Evolutionary conservation across 2,797 vertebrate species (phyloP).

Genomic region (Hypotaenidia philippensis): DNA sequence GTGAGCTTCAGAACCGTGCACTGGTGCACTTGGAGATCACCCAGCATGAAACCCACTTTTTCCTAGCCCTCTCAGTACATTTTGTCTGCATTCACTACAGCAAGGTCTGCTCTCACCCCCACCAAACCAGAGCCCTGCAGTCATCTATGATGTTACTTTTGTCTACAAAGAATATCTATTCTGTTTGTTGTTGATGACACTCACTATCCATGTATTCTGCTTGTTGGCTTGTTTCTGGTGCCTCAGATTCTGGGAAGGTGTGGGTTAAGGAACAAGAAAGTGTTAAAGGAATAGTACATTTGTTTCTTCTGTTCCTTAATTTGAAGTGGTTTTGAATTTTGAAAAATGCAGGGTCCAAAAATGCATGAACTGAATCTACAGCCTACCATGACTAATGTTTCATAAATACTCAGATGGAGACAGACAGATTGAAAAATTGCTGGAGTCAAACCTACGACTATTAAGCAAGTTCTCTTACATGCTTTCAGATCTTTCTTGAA

Average conservation of each 20-base stretch:
- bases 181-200: neutral
- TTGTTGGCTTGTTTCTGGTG: neutral
- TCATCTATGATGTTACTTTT: neutral
- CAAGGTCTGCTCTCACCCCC: neutral
- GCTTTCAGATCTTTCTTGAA: neutral
- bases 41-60: neutral
- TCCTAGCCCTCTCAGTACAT: neutral
- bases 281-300: neutral
- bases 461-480: neutral
- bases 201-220: neutral
- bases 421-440: conserved; percentile 6
- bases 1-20: neutral
- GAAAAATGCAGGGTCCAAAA: neutral
- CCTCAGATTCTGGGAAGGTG: neutral
- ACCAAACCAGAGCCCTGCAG: neutral
- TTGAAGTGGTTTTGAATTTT: neutral
- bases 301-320: neutral
- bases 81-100: neutral
- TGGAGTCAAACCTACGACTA: neutral
- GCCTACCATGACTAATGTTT: neutral
- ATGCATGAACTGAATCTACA: neutral
- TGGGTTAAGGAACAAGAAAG: neutral
- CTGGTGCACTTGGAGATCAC: neutral
- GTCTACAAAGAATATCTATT: neutral
- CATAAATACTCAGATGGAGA: neutral